Evolutionary conservation across 2,113 vertebrate species (phyloP), one percentile per base, ranked within the genome.

Genomic region (Carlito syrichta): DNA sequence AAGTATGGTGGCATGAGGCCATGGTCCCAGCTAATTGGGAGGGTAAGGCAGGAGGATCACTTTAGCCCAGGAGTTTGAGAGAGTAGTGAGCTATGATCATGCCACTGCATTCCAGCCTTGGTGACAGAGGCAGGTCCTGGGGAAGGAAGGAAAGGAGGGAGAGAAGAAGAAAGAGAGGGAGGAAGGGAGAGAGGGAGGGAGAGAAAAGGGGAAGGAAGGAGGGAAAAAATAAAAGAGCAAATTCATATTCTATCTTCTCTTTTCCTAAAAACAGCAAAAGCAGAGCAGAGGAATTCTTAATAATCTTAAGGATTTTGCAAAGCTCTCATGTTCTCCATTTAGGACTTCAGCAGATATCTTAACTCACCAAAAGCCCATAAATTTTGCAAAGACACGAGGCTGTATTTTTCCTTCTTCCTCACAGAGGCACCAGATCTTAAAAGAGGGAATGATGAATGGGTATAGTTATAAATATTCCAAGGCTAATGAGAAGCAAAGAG

Each of bases 401-500:
- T 96, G 19, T 94, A 94, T 56, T 88, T 96, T 95, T 83, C 86
- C 89, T 69, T 63, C 73, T 79, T 92, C 19, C 50, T 89, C 62
- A 43, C 43, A 91, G 56, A 95, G 63, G 56, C 66, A 95, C 35
- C 16, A 71, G 89, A 77, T 95, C 71, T 50, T 48, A 73, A 86
- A 89, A 94, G 89, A 95, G 94, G 63, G 82, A 83, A 93, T 91
- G 96, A 97, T 93, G 74, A 96, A 89, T 84, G 78, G 79, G 56
- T 66, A 94, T 1, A 32, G 68, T 58, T 91, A 96, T 94, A 96
- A 93, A 96, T 96, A 96, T n/a, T 91, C 89, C 68, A 66, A 90
- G 35, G 91, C 86, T 89, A 94, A 86, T 81, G n/a, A 94, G 97
- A 97, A 97, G 85, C 95, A 89, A 98, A 94, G 97, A 96, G 50